Conservation (phyloP, 2,113 vertebrate species). For the Brachionichthys hirsutus region DNA sequence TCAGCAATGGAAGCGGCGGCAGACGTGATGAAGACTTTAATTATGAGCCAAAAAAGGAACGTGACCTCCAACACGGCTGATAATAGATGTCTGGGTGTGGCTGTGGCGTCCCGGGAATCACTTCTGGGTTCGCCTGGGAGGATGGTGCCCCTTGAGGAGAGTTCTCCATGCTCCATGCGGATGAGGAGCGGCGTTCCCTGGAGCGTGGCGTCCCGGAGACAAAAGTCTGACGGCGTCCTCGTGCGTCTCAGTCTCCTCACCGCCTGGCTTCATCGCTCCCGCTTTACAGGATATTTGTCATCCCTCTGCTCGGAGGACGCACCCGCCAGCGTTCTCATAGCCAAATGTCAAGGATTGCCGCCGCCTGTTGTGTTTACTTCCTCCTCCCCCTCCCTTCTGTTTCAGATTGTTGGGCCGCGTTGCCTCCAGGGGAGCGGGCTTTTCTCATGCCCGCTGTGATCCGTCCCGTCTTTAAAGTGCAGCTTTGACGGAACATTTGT, state of each 20-base stretch:
- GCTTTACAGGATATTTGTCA: slow-evolving; percentile 27
- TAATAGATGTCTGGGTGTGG: no score
- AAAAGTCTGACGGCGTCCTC: slow-evolving; percentile 12
- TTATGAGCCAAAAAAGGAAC: no score
- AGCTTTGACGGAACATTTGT: slow-evolving; percentile 43
- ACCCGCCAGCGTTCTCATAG: slow-evolving; percentile 36
- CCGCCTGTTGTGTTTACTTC: slow-evolving; percentile 50
- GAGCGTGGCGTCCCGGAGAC: no score
- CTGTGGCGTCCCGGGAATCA: no score
- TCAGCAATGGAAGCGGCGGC: no score
- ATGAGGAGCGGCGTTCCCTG: no score
- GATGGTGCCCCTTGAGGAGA: no score
- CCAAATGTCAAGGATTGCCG: slow-evolving; percentile 56
- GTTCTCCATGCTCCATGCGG: no score
- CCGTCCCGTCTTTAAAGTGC: slow-evolving; percentile 53
- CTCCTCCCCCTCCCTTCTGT: slow-evolving; percentile 36
- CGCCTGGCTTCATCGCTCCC: slow-evolving; percentile 8
- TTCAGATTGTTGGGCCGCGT: slow-evolving; percentile 17
- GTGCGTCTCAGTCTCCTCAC: slow-evolving; percentile 6
- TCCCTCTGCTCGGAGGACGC: slow-evolving; percentile 3
- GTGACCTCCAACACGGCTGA: no score
- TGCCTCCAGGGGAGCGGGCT: slow-evolving; percentile 35
- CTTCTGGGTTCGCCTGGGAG: background rate
- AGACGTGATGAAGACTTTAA: no score
- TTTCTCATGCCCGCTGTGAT: slow-evolving; percentile 25